Percentiles rank a stretch among this genome's conserved stretches.
Evolutionary conservation across 2,797 vertebrate genomes (phyloP).

Genomic region (Rhinatrema bivittatum): DNA sequence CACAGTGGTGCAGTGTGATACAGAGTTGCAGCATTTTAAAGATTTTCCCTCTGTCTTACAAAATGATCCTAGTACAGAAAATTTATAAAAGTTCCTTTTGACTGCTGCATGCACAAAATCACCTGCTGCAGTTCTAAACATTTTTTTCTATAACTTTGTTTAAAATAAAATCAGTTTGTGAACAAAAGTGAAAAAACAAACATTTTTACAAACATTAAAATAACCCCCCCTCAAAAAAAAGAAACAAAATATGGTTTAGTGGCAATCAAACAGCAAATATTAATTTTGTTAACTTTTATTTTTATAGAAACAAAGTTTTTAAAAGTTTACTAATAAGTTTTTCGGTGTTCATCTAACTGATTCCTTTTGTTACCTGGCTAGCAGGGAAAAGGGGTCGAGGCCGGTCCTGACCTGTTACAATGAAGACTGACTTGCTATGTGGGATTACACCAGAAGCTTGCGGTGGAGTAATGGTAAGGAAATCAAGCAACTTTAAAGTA

Average conservation of each 20-base stretch:
- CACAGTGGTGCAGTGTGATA: too few relatives aligned
- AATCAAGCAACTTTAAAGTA: constrained; percentile 77
- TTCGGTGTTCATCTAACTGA: constrained; percentile 89
- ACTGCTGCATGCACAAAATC: constrained; percentile 31
- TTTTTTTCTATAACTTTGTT: constrained; percentile 31
- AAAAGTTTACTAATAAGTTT: too few relatives aligned
- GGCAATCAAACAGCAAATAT: constrained; percentile 41
- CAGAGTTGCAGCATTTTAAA: too few relatives aligned
- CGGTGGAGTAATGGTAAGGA: constrained; percentile 88
- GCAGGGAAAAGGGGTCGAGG: constrained; percentile 92
- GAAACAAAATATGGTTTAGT: constrained; percentile 35
- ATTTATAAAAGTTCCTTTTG: constrained; percentile 40
- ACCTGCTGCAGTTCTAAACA: constrained; percentile 28
- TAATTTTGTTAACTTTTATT: constrained; percentile 39
- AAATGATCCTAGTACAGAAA: constrained; percentile 37
- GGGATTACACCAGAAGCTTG: constrained; percentile 86
- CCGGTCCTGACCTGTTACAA: constrained; percentile 87
- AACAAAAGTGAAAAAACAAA: constrained; percentile 24
- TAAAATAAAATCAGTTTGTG: constrained; percentile 63
- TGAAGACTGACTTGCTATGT: constrained; percentile 90
- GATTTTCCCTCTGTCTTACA: too few relatives aligned
- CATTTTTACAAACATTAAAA: too few relatives aligned
- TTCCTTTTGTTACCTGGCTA: constrained; percentile 98
- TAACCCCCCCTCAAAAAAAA: constrained; percentile 10
- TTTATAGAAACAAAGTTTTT: too few relatives aligned